Evolutionary conservation across 2,797 vertebrate genomes (phyloP).

Genomic region (Argya squamiceps): DNA sequence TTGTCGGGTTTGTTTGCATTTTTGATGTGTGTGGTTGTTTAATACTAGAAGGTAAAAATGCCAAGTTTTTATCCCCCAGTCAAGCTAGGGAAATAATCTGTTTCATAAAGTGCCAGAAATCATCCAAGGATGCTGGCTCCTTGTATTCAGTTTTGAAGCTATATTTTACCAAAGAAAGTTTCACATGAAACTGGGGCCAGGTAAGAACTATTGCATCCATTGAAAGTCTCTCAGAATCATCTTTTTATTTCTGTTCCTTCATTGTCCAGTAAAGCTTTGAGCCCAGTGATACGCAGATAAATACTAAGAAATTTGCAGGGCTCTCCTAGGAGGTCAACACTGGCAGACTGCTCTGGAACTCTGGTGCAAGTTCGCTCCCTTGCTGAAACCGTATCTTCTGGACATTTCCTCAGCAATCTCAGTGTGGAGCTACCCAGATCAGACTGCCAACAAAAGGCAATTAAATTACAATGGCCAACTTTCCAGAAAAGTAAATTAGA

Average conservation of each 20-base stretch:
- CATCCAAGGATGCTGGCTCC: background rate
- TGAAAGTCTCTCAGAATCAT: background rate
- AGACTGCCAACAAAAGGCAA: background rate
- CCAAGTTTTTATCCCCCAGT: background rate
- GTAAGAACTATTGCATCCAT: background rate
- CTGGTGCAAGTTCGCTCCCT: background rate
- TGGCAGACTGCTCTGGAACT: background rate
- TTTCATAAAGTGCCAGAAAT: background rate
- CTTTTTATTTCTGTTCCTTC: background rate
- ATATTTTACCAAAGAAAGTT: background rate
- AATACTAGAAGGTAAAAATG: background rate
- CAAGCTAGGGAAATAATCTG: background rate
- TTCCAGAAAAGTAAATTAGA: background rate
- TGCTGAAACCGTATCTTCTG: fast-evolving
- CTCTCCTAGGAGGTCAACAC: background rate
- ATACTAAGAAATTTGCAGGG: background rate
- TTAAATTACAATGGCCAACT: background rate
- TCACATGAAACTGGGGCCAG: background rate
- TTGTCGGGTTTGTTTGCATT: background rate
- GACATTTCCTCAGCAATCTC: background rate
- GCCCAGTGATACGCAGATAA: background rate
- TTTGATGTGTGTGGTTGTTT: background rate
- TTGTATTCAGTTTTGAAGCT: background rate
- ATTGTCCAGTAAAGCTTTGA: background rate
- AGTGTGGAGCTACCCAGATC: background rate